Evolutionary conservation across 1,140 invertebrate genomes (phyloP), one percentile per base, ranked within the genome.

Genomic region (Aphelenchoides avenae): DNA sequence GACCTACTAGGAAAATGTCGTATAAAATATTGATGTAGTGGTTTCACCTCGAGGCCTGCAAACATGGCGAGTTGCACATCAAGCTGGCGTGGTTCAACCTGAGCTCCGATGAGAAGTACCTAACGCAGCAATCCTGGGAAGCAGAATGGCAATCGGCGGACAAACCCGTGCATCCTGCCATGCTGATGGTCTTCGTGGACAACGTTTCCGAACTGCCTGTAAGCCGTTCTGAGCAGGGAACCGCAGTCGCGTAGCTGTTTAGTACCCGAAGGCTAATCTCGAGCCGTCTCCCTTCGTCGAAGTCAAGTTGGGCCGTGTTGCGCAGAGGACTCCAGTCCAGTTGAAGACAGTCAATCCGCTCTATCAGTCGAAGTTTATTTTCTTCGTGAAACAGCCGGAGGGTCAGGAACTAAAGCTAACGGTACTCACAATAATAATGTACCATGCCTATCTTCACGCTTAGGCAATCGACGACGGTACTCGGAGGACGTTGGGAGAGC

Each of bases 231-330:
- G 6, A 43, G 30, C 18, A 43, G 30, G 15, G 7, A 11, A 7
- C 18, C 15, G 7, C 15, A 7, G n/a, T n/a, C 30, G 15, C 9
- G 41, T 43, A 11, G 41, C 7, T 36, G 34, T 48, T 29, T 33
- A 60, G 57, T 69, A 64, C 36, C 55, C 60, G 9, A 68, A 68
- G 52, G 36, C 75, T 20, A 70, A 71, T 36, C 33, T 75, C 11
- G 75, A 75, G 27, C 73, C 73, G 22, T 75, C 71, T 9, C 73
- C 73, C 13, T 70, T 74, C 29, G 49, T 75, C 11, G 70, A 77
- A 57, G 43, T 76, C 13, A 66, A 58, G 13, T 33, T 75, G 13
- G 75, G 72, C 15, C 58, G 62, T 27, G 50, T 51, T 13, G 58
- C 53, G 7, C 75, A 75, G 48, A 41, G 63, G 44, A 75, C 73